Evolutionary conservation across 2,888 invertebrate species (phyloP).

Genomic region (Coleophora flavipennella): DNA sequence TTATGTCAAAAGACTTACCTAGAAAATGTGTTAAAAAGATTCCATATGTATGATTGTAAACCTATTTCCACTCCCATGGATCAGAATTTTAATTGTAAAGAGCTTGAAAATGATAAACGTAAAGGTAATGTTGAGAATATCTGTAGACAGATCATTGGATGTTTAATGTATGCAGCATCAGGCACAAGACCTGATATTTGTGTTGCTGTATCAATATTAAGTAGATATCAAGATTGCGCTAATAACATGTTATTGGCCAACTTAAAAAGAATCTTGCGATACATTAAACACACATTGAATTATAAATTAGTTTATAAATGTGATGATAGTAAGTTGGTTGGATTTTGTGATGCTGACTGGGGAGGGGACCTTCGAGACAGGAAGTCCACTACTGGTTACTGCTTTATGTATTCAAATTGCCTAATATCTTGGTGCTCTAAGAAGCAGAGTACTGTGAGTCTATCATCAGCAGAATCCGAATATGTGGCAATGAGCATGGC

Average conservation of each 20-base stretch:
- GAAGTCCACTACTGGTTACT: conserved; percentile 6
- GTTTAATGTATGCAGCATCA: conserved; percentile 14
- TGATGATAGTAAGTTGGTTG: not conserved
- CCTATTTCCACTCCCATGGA: conserved; percentile 9
- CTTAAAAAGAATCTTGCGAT: conserved; percentile 11
- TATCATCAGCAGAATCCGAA: conserved; percentile 10
- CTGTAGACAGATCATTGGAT: conserved; percentile 16
- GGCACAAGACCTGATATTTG: conserved; percentile 17
- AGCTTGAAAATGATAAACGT: not conserved
- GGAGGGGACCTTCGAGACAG: conserved; percentile 6
- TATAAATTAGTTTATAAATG: conserved; percentile 9
- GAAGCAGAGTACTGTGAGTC: conserved; percentile 2
- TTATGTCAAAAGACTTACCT: conserved; percentile 8
- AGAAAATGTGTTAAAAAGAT: conserved; percentile 5
- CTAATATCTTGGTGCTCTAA: conserved; percentile 2
- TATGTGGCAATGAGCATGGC: conserved; percentile 11
- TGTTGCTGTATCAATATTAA: conserved; percentile 8
- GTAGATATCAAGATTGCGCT: conserved; percentile 11
- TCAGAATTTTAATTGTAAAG: conserved; percentile 13
- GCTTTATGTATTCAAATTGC: not conserved
- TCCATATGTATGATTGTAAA: conserved; percentile 10
- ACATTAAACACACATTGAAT: conserved; percentile 8
- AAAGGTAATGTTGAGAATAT: conserved; percentile 11
- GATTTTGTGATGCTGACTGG: conserved; percentile 11
- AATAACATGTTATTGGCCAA: conserved; percentile 7